Base-by-base conservation (phyloP, 2,113 vertebrate genomes). In the Willisornis vidua region DNA sequence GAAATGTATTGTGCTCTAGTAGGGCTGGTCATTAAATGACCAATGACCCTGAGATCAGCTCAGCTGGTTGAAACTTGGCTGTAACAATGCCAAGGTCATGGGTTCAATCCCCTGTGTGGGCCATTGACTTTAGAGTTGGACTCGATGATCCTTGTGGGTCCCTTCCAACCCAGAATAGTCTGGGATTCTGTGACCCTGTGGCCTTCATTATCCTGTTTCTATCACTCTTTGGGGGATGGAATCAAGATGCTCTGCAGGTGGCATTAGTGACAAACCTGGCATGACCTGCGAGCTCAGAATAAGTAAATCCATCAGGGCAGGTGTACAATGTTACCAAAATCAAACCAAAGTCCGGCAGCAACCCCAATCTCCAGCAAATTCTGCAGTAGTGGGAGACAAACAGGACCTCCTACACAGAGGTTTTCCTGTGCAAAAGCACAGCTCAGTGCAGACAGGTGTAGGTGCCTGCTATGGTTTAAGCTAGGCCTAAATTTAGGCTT, bases 211-310 rank as follows among this genome's bases (percentile, higher is more conserved):
- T 14, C 24, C 7, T 7, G 1, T 10, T 70, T 61, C n/a, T 29
- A 61, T 35, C 43, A 18, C 4, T 9, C 59, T 80, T 46, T 23
- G 17, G 19, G 19, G 28, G n/a, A 41, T 28, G 19, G 0, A 54
- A 29, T 39, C 7, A 54, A n/a, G 2, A 33, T 52, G 31, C 35
- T 49, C 79, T 52, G 31, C 22, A 49, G 63, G 54, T 41, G n/a
- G 54, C 63, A 31, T 0, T 26, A 70, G 55, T 74, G 55, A 80
- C 31, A 29, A 74, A 51, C 7, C 12, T 35, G 41, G 49, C 3
- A 1, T 39, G 0, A 0, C 24, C 45, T 0, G 1, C 6, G 73
- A 83, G 75, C 63, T 83, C 67, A 41, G 72, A 70, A 41, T 22
- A 85, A 61, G 37, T 10, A 65, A 72, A 85, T 63, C 67, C 24